Evolutionary conservation across 2,113 vertebrate species (phyloP).

Genomic region (Chunga burmeisteri): DNA sequence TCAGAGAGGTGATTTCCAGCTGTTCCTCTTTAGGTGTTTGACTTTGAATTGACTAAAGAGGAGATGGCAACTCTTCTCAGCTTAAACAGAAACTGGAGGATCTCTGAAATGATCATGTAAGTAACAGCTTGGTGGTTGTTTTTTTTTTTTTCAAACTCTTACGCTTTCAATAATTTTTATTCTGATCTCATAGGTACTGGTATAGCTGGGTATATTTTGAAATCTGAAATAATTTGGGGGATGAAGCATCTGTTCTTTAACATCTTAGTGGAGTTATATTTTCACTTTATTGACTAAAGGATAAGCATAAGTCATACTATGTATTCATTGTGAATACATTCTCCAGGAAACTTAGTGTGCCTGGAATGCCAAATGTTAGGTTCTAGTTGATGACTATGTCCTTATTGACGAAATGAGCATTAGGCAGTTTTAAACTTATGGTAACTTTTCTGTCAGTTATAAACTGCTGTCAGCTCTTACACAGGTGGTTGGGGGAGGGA

Average conservation of each 20-base stretch:
- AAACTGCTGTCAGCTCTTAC: not conserved
- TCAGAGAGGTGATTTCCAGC: not conserved
- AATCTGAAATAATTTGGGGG: not conserved
- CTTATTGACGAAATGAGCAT: not conserved
- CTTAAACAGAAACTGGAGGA: conserved; percentile 86
- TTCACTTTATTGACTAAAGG: not conserved
- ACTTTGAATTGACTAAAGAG: conserved; percentile 84
- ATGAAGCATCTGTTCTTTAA: not conserved
- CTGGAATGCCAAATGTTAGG: not conserved
- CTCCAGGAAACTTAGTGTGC: not conserved
- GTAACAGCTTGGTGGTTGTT: conserved; percentile 31
- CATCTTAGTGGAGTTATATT: not conserved
- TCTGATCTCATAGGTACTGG: not conserved
- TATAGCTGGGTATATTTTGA: not conserved
- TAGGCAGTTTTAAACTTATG: not conserved
- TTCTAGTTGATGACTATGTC: not conserved
- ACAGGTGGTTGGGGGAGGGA: not conserved
- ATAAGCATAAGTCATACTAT: not conserved
- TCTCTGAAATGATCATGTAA: conserved; percentile 82
- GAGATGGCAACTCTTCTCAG: conserved; percentile 82
- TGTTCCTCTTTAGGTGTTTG: conserved; percentile 83
- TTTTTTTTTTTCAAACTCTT: not conserved
- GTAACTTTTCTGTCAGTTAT: not conserved
- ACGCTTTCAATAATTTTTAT: not conserved
- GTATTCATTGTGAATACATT: not conserved